These are phyloP conservation scores for Arenaria interpres DNA, from an alignment of 2,113 vertebrate species.

Conservation along the genomic window DNA sequence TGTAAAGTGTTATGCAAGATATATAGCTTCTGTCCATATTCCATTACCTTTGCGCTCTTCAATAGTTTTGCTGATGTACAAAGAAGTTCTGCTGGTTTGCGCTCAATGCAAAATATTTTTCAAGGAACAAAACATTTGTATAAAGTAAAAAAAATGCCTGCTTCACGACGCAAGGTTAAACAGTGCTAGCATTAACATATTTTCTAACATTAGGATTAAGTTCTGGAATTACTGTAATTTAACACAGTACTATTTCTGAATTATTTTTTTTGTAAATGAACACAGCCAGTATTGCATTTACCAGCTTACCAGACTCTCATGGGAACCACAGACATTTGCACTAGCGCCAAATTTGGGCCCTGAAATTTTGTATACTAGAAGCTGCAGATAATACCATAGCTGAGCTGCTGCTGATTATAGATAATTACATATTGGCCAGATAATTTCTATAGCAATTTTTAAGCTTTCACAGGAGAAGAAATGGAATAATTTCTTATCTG, in stretches of 20 bases:
- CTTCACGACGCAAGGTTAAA: neutral
- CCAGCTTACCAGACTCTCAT: neutral
- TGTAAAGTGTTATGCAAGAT: neutral
- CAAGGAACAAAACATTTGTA: neutral
- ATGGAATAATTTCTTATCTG: neutral
- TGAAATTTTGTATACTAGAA: neutral
- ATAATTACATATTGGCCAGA: neutral
- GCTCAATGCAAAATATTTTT: neutral
- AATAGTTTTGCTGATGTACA: neutral
- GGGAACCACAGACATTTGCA: neutral
- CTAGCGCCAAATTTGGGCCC: neutral
- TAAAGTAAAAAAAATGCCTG: neutral
- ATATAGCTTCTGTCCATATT: neutral
- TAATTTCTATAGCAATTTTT: neutral
- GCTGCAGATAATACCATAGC: neutral
- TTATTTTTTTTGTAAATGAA: neutral
- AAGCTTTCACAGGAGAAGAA: slow-evolving; percentile 23
- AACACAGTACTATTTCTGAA: neutral
- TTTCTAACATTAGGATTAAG: neutral
- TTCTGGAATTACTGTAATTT: neutral
- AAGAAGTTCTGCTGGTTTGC: neutral
- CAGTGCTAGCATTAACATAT: neutral
- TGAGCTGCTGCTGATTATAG: neutral
- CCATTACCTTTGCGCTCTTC: neutral
- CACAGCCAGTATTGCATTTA: neutral